These are phyloP conservation scores for Leptobrachium leishanense DNA, from an alignment of 2,113 vertebrate genomes.

Conservation along the genomic window DNA sequence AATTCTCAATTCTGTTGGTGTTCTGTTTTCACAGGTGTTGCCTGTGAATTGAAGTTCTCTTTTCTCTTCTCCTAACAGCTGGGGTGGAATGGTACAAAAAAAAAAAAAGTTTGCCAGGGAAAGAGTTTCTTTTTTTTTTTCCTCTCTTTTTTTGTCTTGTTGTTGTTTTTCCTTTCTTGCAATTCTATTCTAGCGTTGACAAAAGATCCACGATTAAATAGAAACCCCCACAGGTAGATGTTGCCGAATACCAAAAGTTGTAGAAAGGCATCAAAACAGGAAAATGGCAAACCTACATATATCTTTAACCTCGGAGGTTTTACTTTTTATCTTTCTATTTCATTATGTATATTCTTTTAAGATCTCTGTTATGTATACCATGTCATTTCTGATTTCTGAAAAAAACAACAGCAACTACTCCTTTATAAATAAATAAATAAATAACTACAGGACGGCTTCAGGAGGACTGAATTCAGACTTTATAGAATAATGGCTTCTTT, in stretches of 20 bases:
- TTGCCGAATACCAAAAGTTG: not conserved
- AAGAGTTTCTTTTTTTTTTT: fast-evolving
- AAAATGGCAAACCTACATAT: not conserved
- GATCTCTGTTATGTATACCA: no score
- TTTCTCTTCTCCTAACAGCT: conserved; percentile 17
- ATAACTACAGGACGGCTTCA: no score
- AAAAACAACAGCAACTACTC: no score
- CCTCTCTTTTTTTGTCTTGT: not conserved
- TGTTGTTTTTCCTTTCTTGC: conserved; percentile 41
- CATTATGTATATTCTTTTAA: no score
- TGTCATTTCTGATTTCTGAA: no score
- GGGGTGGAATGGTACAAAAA: not conserved
- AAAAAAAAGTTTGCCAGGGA: not conserved
- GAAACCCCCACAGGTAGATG: not conserved
- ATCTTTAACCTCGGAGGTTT: no score
- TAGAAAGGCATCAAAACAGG: not conserved
- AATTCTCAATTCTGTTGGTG: conserved; percentile 19
- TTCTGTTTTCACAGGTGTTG: conserved; percentile 53
- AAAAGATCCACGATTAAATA: conserved; percentile 20
- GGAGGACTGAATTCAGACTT: no score
- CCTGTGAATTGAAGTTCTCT: conserved; percentile 19
- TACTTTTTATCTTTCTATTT: no score
- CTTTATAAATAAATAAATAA: no score
- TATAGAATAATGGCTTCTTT: no score
- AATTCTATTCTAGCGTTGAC: not conserved